Conservation (phyloP, 1,140 invertebrate genomes). For the Lanistes nyassanus region DNA sequence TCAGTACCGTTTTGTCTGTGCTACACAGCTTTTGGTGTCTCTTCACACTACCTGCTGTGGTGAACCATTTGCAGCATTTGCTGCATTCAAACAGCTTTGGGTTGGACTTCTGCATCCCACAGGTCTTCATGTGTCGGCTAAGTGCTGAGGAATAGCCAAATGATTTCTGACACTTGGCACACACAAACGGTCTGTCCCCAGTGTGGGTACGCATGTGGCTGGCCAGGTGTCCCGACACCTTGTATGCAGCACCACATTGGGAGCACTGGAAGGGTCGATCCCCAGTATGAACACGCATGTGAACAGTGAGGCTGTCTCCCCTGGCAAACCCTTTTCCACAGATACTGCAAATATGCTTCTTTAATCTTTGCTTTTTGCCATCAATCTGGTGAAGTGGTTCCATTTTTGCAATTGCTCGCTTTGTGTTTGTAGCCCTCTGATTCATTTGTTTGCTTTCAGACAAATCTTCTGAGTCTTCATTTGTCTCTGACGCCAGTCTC, state of each 20-base stretch:
- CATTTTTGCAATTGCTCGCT: no score
- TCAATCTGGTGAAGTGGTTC: no score
- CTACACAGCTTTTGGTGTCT: not conserved
- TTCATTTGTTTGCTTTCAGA: no score
- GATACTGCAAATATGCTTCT: slow-evolving; percentile 8
- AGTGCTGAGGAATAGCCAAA: slow-evolving; percentile 69
- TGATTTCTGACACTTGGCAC: slow-evolving; percentile 96
- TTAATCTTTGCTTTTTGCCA: no score
- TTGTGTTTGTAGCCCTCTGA: no score
- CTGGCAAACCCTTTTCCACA: slow-evolving; percentile 25
- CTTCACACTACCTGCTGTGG: not conserved
- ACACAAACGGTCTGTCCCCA: slow-evolving; percentile 63
- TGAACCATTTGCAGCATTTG: not conserved
- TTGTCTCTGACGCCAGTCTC: no score
- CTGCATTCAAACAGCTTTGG: slow-evolving; percentile 52
- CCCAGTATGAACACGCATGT: slow-evolving; percentile 31
- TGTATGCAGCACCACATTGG: slow-evolving; percentile 32
- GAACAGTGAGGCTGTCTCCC: slow-evolving; percentile 17
- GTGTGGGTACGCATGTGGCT: slow-evolving; percentile 32
- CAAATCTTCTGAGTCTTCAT: no score
- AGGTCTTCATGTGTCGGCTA: slow-evolving; percentile 10
- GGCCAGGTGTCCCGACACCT: slow-evolving; percentile 9
- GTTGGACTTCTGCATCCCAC: not conserved
- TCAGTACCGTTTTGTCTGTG: no score
- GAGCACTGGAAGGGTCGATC: slow-evolving; percentile 31